Evolutionary conservation across 2,113 vertebrate species (phyloP).

Genomic region (Gila orcuttii): DNA sequence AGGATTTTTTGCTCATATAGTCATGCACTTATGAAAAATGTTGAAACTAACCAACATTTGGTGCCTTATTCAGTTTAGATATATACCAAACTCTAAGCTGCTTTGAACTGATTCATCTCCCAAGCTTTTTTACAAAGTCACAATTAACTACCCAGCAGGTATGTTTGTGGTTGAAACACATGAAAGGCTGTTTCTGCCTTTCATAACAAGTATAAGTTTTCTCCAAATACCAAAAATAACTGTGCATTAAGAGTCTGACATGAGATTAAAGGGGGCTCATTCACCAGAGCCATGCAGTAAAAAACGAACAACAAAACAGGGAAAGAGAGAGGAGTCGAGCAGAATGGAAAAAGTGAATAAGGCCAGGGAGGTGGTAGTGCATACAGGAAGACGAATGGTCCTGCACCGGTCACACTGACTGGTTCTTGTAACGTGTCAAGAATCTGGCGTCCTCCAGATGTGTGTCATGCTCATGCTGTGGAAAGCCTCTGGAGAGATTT

Average conservation of each 20-base stretch:
- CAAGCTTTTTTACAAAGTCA: constrained; percentile 34
- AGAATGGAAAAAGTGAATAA: constrained; percentile 64
- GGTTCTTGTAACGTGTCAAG: constrained; percentile 65
- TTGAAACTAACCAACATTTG: not conserved
- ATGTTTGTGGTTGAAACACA: constrained; percentile 13
- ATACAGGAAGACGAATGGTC: constrained; percentile 52
- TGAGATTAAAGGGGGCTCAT: constrained; percentile 37
- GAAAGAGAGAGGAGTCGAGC: constrained; percentile 24
- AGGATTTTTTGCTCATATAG: not conserved
- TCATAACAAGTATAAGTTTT: constrained; percentile 18
- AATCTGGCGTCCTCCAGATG: constrained; percentile 64
- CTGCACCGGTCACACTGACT: constrained; percentile 52
- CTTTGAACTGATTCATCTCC: constrained; percentile 42
- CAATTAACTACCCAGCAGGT: constrained; percentile 36
- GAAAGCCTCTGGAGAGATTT: constrained; percentile 58
- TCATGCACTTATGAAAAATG: not conserved
- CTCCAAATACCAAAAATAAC: constrained; percentile 36
- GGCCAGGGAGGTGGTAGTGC: constrained; percentile 32
- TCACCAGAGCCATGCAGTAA: constrained; percentile 44
- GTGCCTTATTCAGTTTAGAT: constrained; percentile 11
- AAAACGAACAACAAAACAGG: constrained; percentile 27
- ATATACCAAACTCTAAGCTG: not conserved
- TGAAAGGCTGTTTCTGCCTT: constrained; percentile 20
- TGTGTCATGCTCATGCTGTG: constrained; percentile 65
- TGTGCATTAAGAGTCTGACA: constrained; percentile 28